Evolutionary conservation across 2,797 vertebrate genomes (phyloP), one percentile per base, ranked within the genome.

Genomic region (Astyanax mexicanus): DNA sequence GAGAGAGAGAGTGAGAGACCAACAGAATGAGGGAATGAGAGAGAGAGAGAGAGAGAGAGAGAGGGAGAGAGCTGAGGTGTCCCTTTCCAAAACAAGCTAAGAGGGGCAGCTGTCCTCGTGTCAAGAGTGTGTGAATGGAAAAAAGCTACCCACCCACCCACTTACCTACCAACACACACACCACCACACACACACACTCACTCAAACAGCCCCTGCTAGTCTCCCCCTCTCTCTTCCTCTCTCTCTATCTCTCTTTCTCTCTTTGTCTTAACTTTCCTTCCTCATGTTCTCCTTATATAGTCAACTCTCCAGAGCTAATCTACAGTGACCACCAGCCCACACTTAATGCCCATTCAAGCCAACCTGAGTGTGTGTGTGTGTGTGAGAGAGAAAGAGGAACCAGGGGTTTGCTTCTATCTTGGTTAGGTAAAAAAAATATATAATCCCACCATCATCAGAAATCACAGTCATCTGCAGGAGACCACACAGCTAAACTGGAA

Each of bases 341-440:
- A 35, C 81, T 88, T 71, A 71, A 62, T 40, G 77, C 77, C 78
- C 78, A 32, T 81, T 80, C 81, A 83, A 80, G 89, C 83, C 75
- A 69, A 69, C 45, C 27, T 67, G 42, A 11, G 57, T 72, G 5
- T 32, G 29, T 32, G 29, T 32, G 29, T 32, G 29, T 32, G 2
- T 32, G 29, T 32, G 29, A 32, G 29, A 32, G 29, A 32, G 29
- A 32, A 29, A 32, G 75, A 74, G 40, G 79, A 76, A 77, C 27
- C 74, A 79, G 65, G 4, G 51, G 75, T 74, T 45, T 71, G 72
- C 74, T 84, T 64, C 70, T 82, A 86, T 87, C 77, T 82, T 84
- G 80, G 77, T 49, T 71, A 84, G 84, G 84, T 89, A 89, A 86
- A 90, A 91, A 91, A n/a, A n/a, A n/a, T n/a, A n/a, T n/a, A n/a